Base-by-base conservation (phyloP, 92 coral and sea anemone genomes). In the Paragorgia papillata region DNA sequence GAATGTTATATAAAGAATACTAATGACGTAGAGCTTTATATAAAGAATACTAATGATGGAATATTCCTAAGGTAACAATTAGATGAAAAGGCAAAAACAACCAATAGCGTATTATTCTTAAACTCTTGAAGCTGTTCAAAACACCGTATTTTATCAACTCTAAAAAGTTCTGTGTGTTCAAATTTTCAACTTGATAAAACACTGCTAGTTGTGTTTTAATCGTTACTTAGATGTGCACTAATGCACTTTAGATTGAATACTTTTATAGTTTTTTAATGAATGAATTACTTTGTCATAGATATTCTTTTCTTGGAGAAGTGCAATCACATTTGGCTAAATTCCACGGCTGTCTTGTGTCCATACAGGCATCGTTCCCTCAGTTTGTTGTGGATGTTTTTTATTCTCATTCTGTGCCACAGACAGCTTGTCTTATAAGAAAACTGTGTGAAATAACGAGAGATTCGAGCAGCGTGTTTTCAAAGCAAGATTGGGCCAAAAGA, bases 401-500 rank as follows among this genome's bases (percentile, higher is more conserved):
- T 61, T 85, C 97, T 3, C 58, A 62, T 26, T 54, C 89, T 41
- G 88, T 77, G 4, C 85, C 89, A 46, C 85, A 88, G 30, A 87
- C 93, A 8, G 98, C 98, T 17, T 74, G 82, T 18, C 84, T 87
- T 55, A 81, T 94, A 35, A 82, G 97, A 57, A 85, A 75, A 57
- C 82, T 91, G 20, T 96, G 92, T 33, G 96, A 91, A 67, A 54
- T 53, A 19, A 77, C 97, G 2, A 94, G 90, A 70, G 76, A 80
- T 28, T 57, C 85, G 9, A 86, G 92, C 7, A 64, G 80, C 49
- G 93, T 85, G 76, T 94, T 96, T 91, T 80, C 85, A 13, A 81
- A 85, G 59, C 76, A 80, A 63, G 97, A 94, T 22, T 94, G 98
- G 98, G 66, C 83, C 32, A 86, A 87, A 69, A 66, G 98, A 31